Base-by-base conservation (phyloP, 37 sponge, comb jelly and placozoan genomes). In the Lycopodina hypogea region DNA sequence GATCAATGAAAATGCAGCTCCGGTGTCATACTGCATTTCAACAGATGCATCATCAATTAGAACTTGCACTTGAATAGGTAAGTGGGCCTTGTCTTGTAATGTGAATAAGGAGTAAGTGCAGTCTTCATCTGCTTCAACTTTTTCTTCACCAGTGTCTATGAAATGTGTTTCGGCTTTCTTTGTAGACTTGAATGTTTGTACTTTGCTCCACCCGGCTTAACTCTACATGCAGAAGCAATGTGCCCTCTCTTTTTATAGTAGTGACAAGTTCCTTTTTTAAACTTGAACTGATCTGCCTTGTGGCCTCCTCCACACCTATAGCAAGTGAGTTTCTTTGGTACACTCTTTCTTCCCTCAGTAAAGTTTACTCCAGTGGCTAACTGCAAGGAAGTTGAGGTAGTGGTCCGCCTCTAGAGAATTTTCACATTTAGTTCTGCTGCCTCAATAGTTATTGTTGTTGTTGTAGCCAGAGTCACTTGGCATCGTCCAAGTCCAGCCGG, bases 21-120 rank as follows among this genome's bases (percentile, higher is more conserved):
- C 85, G 26, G 85, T 84, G 78, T 84, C 85, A 15, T 76, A 35
- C 55, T 84, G 78, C 85, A 84, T 85, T 39, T 78, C 23, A 8
- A 85, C 32, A 19, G 56, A 68, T 0, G 24, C 55, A 36, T 35
- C 41, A 60, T 77, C 69, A 21, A 75, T 35, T 18, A 22, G 23
- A 36, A 84, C 56, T 67, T 83, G 21, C 45, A 68, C 38, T 19
- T 7, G 15, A 23, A 76, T 55, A 55, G 84, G 84, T 0, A 51
- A 19, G 1, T 30, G 23, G 21, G 24, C 9, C 1, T 21, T n/a
- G 34, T 71, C 62, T 28, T 0, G 21, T 17, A 71, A 55, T 59
- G 42, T n/a, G 64, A 81, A 81, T 30, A 71, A 30, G 14, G 42
- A 32, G 48, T 72, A 71, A 15, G 61, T 56, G 22, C 50, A 55